These are phyloP conservation scores for Eunapius fragilis DNA, from an alignment of 37 sponge, comb jelly and placozoan species.

Conservation along the genomic window DNA sequence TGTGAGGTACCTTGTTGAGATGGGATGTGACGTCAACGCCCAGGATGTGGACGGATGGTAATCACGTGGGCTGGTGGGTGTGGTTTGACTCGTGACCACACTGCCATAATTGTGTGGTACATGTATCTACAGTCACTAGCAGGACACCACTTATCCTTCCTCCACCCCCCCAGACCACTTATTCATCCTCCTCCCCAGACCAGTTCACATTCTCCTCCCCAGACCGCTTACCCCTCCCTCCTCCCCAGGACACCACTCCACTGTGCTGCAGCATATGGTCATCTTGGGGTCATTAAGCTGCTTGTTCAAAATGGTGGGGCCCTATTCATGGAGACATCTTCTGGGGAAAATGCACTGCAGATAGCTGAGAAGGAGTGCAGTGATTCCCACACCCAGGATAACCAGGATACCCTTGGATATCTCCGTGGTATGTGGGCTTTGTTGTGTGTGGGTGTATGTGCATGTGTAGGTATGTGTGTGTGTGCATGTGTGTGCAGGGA, in stretches of 20 bases:
- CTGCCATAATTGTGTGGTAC: no score
- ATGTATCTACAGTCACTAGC: no score
- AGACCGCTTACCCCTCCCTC: neutral
- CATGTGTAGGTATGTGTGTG: neutral
- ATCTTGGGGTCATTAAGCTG: conserved; percentile 40
- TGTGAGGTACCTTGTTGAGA: conserved; percentile 57
- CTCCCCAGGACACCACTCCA: conserved; percentile 80
- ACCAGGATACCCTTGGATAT: neutral
- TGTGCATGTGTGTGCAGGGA: neutral
- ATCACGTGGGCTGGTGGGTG: no score
- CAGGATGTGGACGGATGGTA: no score
- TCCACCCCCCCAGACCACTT: no score
- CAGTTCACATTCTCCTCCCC: neutral
- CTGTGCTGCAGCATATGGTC: conserved; percentile 68
- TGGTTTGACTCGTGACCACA: neutral
- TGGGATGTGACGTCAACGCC: no score
- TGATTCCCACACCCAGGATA: neutral
- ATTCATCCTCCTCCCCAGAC: neutral
- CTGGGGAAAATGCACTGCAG: conserved; percentile 68
- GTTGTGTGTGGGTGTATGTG: neutral
- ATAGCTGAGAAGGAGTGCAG: conserved; percentile 64
- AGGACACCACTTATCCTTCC: no score
- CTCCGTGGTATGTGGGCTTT: neutral
- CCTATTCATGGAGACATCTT: conserved; percentile 60
- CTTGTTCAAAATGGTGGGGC: conserved; percentile 77